phyloP scores from a whole-genome alignment of 2,113 vertebrate species.

The Ameiurus melas region DNA sequence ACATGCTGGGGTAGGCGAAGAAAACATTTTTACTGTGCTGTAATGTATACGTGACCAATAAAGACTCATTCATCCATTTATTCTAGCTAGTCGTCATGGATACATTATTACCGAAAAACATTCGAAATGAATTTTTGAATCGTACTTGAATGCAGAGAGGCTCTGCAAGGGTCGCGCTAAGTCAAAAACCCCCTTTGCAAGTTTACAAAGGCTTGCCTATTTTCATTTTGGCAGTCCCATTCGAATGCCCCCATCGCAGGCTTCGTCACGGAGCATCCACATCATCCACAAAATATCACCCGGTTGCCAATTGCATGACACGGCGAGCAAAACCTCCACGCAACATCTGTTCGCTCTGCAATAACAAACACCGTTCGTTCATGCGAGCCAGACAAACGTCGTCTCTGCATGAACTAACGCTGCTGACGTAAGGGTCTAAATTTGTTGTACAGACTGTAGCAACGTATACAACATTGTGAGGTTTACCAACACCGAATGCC shows the following conservation, averaged over 20 bases:
- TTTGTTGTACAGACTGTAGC: neutral
- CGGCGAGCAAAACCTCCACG: neutral
- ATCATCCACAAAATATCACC: neutral
- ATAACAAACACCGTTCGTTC: neutral
- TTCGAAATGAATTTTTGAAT: neutral
- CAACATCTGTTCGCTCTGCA: neutral
- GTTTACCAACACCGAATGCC: neutral
- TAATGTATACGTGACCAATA: no score
- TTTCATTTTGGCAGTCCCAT: neutral
- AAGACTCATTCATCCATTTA: neutral
- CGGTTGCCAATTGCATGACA: neutral
- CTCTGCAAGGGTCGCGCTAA: neutral
- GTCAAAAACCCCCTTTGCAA: neutral
- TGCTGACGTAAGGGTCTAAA: neutral
- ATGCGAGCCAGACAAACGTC: neutral
- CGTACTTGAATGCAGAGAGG: neutral
- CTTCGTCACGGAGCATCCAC: neutral
- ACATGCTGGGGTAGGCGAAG: no score
- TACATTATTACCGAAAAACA: neutral
- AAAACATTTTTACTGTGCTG: no score
- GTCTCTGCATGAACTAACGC: neutral
- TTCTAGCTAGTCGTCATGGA: neutral
- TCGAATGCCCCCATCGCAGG: neutral
- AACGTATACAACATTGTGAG: neutral
- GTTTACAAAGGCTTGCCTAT: neutral